These are phyloP conservation scores for Diploptera punctata DNA, from an alignment of 2,888 invertebrate species.

Conservation along the genomic window DNA sequence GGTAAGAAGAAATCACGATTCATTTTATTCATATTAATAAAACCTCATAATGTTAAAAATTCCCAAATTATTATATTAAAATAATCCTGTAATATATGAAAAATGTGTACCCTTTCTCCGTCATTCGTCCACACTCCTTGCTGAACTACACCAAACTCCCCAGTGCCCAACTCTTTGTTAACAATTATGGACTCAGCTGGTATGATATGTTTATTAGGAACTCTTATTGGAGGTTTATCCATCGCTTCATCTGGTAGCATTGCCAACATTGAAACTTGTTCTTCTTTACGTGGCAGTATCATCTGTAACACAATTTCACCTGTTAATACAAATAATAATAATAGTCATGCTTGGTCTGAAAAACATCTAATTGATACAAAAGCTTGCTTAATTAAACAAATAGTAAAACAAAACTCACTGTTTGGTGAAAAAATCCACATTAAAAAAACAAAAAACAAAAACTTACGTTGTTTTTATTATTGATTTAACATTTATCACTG, in stretches of 20 bases:
- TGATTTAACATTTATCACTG: no score
- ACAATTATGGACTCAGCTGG: slow-evolving; percentile 90
- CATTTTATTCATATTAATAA: no score
- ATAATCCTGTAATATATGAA: not conserved
- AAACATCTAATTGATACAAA: no score
- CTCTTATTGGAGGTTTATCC: slow-evolving; percentile 47
- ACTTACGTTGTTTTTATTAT: no score
- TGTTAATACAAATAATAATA: no score
- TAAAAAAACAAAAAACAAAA: no score
- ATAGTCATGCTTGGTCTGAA: no score
- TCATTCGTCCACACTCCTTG: slow-evolving; percentile 98
- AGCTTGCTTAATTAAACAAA: no score
- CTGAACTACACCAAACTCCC: slow-evolving; percentile 98
- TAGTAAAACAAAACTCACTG: no score
- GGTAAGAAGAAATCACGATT: no score
- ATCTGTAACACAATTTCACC: slow-evolving; percentile 50
- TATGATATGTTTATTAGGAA: slow-evolving; percentile 84
- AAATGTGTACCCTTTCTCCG: slow-evolving; percentile 81
- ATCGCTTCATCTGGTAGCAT: slow-evolving; percentile 49
- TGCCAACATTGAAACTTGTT: slow-evolving; percentile 49
- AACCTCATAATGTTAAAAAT: no score
- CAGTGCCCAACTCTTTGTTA: slow-evolving; percentile 93
- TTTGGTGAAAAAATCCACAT: no score
- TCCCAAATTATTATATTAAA: not conserved
- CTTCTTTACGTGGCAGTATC: slow-evolving; percentile 53